Base-by-base conservation (phyloP, 2,888 invertebrate species). In the Zaprionus bogoriensis region DNA sequence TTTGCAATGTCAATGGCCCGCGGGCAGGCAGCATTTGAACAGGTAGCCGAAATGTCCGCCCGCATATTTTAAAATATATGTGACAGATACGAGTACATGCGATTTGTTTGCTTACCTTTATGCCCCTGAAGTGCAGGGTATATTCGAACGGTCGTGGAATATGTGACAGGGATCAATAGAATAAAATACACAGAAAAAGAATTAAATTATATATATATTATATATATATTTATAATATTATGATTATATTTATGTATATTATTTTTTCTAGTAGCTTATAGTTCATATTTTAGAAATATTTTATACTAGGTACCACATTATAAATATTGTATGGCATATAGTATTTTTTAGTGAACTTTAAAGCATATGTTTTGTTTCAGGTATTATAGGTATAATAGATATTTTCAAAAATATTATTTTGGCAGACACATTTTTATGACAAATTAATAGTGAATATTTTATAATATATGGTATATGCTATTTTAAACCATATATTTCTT, bases 1-100 rank as follows among this genome's bases (percentile, higher is more conserved):
- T 22, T 20, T 62, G 51, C 48, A 57, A 66, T 81, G 76, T 59
- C 76, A 76, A 65, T 62, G 55, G 68, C 85, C 66, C 36, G 61
- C 39, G 67, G 85, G 53, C 36, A 59, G 39, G 48, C 52, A 36
- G 66, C 66, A 57, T 46, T 38, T 48, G 50, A 23, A 57, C 60
- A 59, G 50, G 45, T 53, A 59, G 6, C 12, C 20, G 12, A 57
- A 39, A 51, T 58, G 63, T 63, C 23, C 12, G 30, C 27, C 25
- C 47, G 41, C 38, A 59, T 59, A 58, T 51, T 48, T 60, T 39
- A 28, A 44, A 47, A 32, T 47, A 47, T 20, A 22, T 28, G 47
- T 9, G 28, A 28, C 25, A 62, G 46, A 46, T 62, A 36, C 25
- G 32, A 45, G 51, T 38, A 6, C 10, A 32, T 50, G 36, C 42